phyloP scores from a whole-genome alignment of 2,113 vertebrate species.

The Phyllopteryx taeniolatus region DNA sequence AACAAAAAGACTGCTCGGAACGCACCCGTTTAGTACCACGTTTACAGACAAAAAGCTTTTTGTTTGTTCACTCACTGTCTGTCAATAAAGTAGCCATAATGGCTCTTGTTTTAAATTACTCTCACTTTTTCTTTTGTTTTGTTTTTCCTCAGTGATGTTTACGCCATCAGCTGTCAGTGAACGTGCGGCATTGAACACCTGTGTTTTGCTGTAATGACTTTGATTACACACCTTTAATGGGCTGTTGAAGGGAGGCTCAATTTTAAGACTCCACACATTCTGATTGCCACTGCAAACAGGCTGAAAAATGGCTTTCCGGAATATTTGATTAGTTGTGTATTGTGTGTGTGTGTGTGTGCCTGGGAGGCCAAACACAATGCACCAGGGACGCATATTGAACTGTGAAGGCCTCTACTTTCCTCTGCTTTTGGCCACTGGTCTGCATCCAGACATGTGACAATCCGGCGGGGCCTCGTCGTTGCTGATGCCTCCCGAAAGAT shows the following conservation, averaged over 20 bases:
- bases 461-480: constrained; percentile 53
- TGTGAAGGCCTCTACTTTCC: constrained; percentile 47
- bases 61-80: constrained; percentile 49
- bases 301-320: constrained; percentile 37
- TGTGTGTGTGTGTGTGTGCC: constrained; percentile 7
- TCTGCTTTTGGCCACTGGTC: constrained; percentile 56
- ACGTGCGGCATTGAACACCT: constrained; percentile 57
- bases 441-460: constrained; percentile 73
- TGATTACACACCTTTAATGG: constrained; percentile 66
- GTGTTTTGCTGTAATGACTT: constrained; percentile 72
- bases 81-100: constrained; percentile 56
- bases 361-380: constrained; percentile 42
- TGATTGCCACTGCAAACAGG: constrained; percentile 48
- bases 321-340: constrained; percentile 46
- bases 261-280: constrained; percentile 58
- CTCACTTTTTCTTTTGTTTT: background rate
- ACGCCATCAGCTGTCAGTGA: constrained; percentile 44
- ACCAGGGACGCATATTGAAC: constrained; percentile 45
- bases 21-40: constrained; percentile 50
- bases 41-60: constrained; percentile 37
- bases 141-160: constrained; percentile 24
- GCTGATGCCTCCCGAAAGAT: constrained; percentile 58
- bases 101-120: constrained; percentile 57
- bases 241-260: constrained; percentile 42
- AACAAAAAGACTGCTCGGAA: constrained; percentile 51